Evolutionary conservation across 1,140 invertebrate species (phyloP), one percentile per base, ranked within the genome.

Genomic region (Megalopta genalis): DNA sequence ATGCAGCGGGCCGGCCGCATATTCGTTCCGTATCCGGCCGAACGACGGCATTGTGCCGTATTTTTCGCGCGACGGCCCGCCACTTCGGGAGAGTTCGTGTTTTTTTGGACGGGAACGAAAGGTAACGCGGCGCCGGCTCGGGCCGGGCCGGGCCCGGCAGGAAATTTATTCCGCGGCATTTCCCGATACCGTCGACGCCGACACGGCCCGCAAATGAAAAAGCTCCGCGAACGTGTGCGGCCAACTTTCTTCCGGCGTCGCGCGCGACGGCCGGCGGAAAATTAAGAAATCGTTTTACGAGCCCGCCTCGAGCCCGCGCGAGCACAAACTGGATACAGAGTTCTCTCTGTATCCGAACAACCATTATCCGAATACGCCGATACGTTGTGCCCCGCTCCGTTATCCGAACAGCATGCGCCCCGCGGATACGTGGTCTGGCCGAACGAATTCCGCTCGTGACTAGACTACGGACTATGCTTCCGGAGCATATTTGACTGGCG

Each of bases 271-370:
- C 52, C 54, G n/a, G 18, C 5, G 6, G 21, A n/a, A n/a, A n/a
- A n/a, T 57, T 57, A 57, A 57, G 21, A 57, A n/a, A 57, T n/a
- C 54, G 54, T 57, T 57, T 57, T 57, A 57, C 54, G 54, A 57
- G 54, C 21, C 54, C n/a, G 21, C 8, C 52, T 54, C 21, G 5
- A 6, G 52, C 18, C 4, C 5, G 18, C 2, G 21, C 16, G 4
- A 21, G 0, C 1, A 5, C 5, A 14, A 5, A 49, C 0, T 12
- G 12, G 1, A 16, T 16, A 16, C 6, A 21, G 21, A 21, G 49
- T 5, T 21, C 49, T 21, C 16, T 9, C 9, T 46, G 14, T 46
- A 10, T n/a, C n/a, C 42, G 42, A 42, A 9, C 42, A 42, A 9
- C 42, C 9, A 42, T 42, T 42, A 9, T 42, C 9, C 42, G 42